Evolutionary conservation across 2,797 vertebrate species (phyloP), one percentile per base, ranked within the genome.

Genomic region (Molossus molossus): DNA sequence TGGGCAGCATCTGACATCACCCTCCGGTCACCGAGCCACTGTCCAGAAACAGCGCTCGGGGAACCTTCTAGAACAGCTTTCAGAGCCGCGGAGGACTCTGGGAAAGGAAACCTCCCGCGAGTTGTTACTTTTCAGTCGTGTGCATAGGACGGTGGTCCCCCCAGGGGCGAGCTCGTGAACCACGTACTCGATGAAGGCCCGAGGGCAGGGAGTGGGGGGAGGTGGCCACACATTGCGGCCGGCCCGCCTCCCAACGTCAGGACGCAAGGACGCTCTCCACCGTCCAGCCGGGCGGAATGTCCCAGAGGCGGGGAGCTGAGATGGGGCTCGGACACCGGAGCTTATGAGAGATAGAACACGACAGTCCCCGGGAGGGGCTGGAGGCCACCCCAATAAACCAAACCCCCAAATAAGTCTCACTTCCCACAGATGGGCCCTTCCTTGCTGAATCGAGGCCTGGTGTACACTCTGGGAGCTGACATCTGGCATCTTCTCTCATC

Each of bases 1-100:
- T 3, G 0, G 0, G 9, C 4, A 33, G 8, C 0, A 0, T 29
- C 18, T 7, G 15, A 55, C 9, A 13, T 82, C 65, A 4, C 21
- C 29, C 40, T 45, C 7, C 50, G 27, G 53, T n/a, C 55, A n/a
- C 65, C 70, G 23, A 76, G 20, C 10, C 20, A 17, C 3, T 20
- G 5, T 14, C 14, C 6, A 75, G 29, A 29, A 73, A 62, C 27
- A 57, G 13, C 7, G 0, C 17, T 3, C 14, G 13, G 45, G 48
- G 50, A 55, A 27, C 17, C 0, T 89, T 72, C 83, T 70, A 15
- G 40, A 80, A 18, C 0, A 20, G 20, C 23, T 23, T 4, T 21
- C 25, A 0, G 1, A 21, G n/a, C n/a, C 62, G 20, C 21, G 5
- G 45, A 0, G 20, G 64, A 53, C 37, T 27, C 27, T 50, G 64